Conservation (phyloP, 1,140 invertebrate genomes). For the Hylyphantes graminicola region DNA sequence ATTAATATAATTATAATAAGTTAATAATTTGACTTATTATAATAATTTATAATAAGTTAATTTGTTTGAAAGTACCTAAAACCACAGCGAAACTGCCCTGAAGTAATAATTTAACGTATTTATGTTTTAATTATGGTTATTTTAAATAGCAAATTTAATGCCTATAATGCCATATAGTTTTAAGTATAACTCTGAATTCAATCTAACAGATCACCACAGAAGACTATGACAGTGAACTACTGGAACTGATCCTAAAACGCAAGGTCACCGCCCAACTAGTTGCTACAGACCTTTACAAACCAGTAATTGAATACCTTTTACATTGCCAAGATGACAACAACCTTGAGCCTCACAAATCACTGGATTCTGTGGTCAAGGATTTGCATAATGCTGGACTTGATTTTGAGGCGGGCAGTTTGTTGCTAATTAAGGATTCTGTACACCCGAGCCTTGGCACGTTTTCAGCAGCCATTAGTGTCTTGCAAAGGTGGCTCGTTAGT, state of each 20-base stretch:
- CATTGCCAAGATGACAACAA: conserved; percentile 49
- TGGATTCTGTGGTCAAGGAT: conserved; percentile 41
- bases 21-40: no score
- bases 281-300: conserved; percentile 43
- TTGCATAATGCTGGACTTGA: conserved; percentile 36
- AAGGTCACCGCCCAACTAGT: conserved; percentile 26
- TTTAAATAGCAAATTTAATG: no score
- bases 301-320: conserved; percentile 46
- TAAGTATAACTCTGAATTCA: not conserved
- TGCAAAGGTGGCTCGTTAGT: conserved; percentile 37
- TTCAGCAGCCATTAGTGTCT: conserved; percentile 35
- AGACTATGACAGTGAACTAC: conserved; percentile 54
- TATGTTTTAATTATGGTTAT: no score
- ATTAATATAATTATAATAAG: no score
- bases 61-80: no score
- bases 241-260: conserved; percentile 31
- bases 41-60: no score
- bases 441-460: conserved; percentile 50
- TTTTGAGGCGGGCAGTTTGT: conserved; percentile 49
- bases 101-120: no score
- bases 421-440: conserved; percentile 14
- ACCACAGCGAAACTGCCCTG: no score
- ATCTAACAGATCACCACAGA: conserved; percentile 27
- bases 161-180: not conserved
- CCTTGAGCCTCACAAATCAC: conserved; percentile 11